Evolutionary conservation across 2,797 vertebrate genomes (phyloP), one percentile per base, ranked within the genome.

Genomic region (Enteromius viviparus): DNA sequence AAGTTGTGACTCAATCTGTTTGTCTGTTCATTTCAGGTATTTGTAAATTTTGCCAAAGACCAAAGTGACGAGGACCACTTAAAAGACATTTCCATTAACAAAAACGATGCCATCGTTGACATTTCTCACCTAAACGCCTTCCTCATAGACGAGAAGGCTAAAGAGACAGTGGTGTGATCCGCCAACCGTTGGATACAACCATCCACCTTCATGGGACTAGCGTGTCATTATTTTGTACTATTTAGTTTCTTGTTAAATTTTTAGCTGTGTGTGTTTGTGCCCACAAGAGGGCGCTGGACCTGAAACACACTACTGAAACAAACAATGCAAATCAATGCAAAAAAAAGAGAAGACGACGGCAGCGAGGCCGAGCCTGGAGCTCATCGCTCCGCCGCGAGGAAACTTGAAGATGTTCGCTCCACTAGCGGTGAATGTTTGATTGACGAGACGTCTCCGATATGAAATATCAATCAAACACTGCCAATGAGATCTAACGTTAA

Each of bases 11-110:
- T 23, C 45, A 12, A 9, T 42, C 7, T 84, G 9, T 81, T 11
- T 55, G 45, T 34, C 0, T 15, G 17, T 26, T 64, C 58, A 85
- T 78, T 89, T 37, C 26, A 99, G 98, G 98, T 99, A 90, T 99
- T 99, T 95, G 97, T 99, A 87, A 99, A 99, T 94, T 99, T 99
- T 83, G 98, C 98, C 92, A 99, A 99, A 96, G 98, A 99, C 97
- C 98, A 99, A 99, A 99, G 96, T 69, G 97, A 99, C 0, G 98
- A 99, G 21, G 98, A 99, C 95, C 97, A 97, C 90, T 93, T 96
- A 85, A 99, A 97, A 94, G 98, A 99, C 89, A 87, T 96, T 89
- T 97, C 96, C 82, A 91, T 97, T 89, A 95, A 95, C 92, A 98
- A 97, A 95, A 95, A 96, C 85, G 98, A 99, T 75, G 97, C 96